These are phyloP conservation scores for Bombus waltoni DNA, from an alignment of 1,140 invertebrate species.

Conservation along the genomic window DNA sequence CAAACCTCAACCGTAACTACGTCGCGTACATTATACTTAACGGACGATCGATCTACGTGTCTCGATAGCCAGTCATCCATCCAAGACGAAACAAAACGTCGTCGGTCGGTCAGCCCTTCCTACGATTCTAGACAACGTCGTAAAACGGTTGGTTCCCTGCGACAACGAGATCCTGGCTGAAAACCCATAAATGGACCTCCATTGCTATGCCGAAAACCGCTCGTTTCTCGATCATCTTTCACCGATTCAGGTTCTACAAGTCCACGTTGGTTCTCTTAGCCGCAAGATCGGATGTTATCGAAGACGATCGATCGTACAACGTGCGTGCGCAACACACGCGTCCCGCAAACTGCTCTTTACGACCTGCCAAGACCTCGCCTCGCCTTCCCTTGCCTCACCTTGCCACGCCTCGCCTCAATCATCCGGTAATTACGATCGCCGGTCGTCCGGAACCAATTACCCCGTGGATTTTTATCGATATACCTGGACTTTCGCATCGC, in stretches of 20 bases:
- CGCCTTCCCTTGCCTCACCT: conserved; percentile 54
- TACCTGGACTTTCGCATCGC: conserved; percentile 55
- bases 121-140: background rate
- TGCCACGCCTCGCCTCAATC: conserved; percentile 60
- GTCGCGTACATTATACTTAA: conserved; percentile 2
- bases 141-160: background rate
- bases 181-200: background rate
- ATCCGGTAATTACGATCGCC: conserved; percentile 72
- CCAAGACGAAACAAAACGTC: background rate
- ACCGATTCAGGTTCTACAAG: background rate
- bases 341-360: conserved; percentile 73
- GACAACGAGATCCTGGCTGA: background rate
- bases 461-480: conserved; percentile 66
- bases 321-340: conserved; percentile 58
- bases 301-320: conserved; percentile 40
- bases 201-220: background rate
- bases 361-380: conserved; percentile 72
- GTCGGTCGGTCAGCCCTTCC: background rate
- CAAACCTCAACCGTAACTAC: conserved; percentile 16
- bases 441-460: conserved; percentile 74
- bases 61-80: background rate
- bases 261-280: background rate
- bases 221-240: background rate
- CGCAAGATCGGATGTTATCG: conserved; percentile 38
- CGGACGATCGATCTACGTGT: conserved; percentile 14